Percentiles rank a stretch among this genome's conserved stretches.
Evolutionary conservation across 2,888 invertebrate genomes (phyloP).

Genomic region (Phengaris arion): DNA sequence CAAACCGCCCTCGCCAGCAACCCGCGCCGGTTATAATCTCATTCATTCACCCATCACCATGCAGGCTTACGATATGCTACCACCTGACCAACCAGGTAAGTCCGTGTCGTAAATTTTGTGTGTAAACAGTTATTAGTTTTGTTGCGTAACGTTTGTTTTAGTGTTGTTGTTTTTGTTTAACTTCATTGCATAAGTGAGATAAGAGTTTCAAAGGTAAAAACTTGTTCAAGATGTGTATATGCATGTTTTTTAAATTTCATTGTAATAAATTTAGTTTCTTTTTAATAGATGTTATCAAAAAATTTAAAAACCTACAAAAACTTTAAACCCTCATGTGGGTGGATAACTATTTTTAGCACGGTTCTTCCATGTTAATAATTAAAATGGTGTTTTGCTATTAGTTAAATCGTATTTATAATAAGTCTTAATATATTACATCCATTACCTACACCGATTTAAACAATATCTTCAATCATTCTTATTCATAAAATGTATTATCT

Average conservation of each 20-base stretch:
- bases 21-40: conserved; percentile 60
- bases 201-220: background rate
- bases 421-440: too few species aligned
- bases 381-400: too few species aligned
- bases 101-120: conserved; percentile 32
- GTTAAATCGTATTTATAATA: too few species aligned
- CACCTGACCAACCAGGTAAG: conserved; percentile 60
- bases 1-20: conserved; percentile 42
- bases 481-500: background rate
- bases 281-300: too few species aligned
- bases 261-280: background rate
- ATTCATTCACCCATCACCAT: conserved; percentile 46
- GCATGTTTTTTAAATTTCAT: background rate
- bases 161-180: conserved; percentile 11
- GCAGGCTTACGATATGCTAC: conserved; percentile 52
- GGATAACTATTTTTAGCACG: too few species aligned
- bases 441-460: too few species aligned
- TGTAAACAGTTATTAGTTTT: conserved; percentile 4
- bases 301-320: too few species aligned
- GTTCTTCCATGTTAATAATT: too few species aligned
- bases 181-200: background rate
- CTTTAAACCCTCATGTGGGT: too few species aligned
- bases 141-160: background rate
- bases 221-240: background rate
- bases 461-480: background rate